Evolutionary conservation across 2,888 invertebrate genomes (phyloP).

Genomic region (Philereme transversata): DNA sequence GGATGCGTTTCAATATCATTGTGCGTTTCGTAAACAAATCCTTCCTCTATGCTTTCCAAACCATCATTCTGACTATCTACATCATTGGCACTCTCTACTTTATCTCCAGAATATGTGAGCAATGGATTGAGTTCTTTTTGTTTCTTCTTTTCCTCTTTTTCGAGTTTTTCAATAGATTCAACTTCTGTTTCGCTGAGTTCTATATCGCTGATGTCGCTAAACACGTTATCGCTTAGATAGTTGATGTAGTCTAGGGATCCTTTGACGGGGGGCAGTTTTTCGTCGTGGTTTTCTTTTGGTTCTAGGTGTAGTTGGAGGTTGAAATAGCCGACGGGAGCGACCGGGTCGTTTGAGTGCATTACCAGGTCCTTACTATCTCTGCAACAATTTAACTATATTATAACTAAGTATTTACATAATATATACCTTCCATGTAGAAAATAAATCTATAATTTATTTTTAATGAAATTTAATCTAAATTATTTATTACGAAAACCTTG

Average conservation of each 20-base stretch:
- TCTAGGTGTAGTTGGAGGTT: constrained; percentile 94
- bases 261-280: constrained; percentile 78
- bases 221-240: constrained; percentile 86
- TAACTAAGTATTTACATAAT: too few relatives aligned
- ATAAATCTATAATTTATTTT: too few relatives aligned
- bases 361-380: constrained; percentile 94
- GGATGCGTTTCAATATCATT: constrained; percentile 83
- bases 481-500: too few relatives aligned
- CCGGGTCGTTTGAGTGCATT: constrained; percentile 94
- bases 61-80: constrained; percentile 58
- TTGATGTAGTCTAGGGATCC: constrained; percentile 84
- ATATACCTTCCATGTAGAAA: too few relatives aligned
- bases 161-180: constrained; percentile 83
- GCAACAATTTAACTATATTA: constrained; percentile 38
- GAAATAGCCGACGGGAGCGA: constrained; percentile 97
- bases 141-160: constrained; percentile 74
- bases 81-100: constrained; percentile 51
- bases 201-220: constrained; percentile 86
- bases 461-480: too few relatives aligned
- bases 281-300: constrained; percentile 79
- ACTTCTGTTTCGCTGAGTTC: constrained; percentile 86
- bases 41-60: constrained; percentile 60
- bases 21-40: constrained; percentile 72
- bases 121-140: constrained; percentile 73
- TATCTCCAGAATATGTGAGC: constrained; percentile 66